Evolutionary conservation across 2,797 vertebrate genomes (phyloP).

Genomic region (Champsocephalus gunnari): DNA sequence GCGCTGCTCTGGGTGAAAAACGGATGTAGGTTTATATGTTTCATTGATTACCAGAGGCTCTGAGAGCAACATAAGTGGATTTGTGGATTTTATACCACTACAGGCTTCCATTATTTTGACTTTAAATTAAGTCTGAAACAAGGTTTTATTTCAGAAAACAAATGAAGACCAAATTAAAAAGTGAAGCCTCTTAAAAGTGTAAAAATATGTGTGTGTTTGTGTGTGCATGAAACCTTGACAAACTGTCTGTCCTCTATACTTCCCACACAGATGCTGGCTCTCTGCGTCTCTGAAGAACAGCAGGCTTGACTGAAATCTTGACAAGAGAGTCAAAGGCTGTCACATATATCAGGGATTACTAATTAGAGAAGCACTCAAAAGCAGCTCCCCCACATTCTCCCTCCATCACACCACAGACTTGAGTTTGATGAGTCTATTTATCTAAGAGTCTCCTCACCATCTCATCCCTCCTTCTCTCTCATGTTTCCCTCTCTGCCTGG

Average conservation of each 20-base stretch:
- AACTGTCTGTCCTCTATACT: not conserved
- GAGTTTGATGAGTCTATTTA: conserved; percentile 57
- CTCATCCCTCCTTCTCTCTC: conserved; percentile 15
- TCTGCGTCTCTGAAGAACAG: conserved; percentile 22
- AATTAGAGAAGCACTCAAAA: conserved; percentile 51
- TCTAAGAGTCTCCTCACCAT: conserved; percentile 20
- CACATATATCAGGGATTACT: conserved; percentile 51
- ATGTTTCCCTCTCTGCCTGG: conserved; percentile 31
- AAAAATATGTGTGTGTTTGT: not conserved
- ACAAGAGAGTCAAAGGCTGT: conserved; percentile 26
- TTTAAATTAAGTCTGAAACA: not conserved
- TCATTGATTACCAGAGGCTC: conserved; percentile 5
- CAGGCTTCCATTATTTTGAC: conserved; percentile 19
- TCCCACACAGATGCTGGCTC: conserved; percentile 18
- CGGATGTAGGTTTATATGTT: conserved; percentile 22
- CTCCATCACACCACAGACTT: not conserved
- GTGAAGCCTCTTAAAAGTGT: not conserved
- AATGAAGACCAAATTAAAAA: conserved; percentile 12
- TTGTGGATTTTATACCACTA: conserved; percentile 10
- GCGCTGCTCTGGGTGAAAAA: conserved; percentile 1
- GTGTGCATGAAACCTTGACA: not conserved
- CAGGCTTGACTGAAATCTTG: conserved; percentile 35
- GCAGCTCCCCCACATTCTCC: conserved; percentile 32
- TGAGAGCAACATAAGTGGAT: conserved; percentile 16
- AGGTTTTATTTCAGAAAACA: conserved; percentile 17